phyloP scores from a whole-genome alignment of 2,113 vertebrate genomes.

The Myodes glareolus region DNA sequence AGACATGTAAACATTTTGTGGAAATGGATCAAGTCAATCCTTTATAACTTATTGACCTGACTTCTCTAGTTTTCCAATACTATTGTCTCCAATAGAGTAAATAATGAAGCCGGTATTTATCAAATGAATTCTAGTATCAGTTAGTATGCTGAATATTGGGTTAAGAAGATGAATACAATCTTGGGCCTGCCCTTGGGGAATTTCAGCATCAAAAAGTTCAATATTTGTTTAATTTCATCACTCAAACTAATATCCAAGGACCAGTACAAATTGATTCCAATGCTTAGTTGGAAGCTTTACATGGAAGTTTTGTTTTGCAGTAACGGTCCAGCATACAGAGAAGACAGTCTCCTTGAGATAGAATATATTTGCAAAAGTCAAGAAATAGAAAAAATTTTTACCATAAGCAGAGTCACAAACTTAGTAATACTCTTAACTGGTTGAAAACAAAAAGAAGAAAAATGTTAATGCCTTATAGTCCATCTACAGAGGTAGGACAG shows the following conservation, averaged over 20 bases:
- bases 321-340: constrained; percentile 32
- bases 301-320: constrained; percentile 9
- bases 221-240: constrained; percentile 54
- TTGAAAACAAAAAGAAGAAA: constrained; percentile 32
- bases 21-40: constrained; percentile 31
- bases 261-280: constrained; percentile 60
- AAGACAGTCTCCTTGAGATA: constrained; percentile 45
- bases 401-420: not conserved
- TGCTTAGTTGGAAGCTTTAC: not conserved
- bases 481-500: not conserved
- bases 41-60: constrained; percentile 8
- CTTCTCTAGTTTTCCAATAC: constrained; percentile 52
- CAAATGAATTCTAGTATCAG: constrained; percentile 25
- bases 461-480: not conserved
- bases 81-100: not conserved
- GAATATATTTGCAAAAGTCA: constrained; percentile 33
- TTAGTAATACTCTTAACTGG: constrained; percentile 3
- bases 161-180: constrained; percentile 50
- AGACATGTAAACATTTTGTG: constrained; percentile 49
- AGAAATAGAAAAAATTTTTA: constrained; percentile 42
- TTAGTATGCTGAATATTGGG: not conserved
- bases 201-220: constrained; percentile 3
- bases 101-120: constrained; percentile 22
- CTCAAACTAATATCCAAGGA: constrained; percentile 20
- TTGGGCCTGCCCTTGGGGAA: not conserved